These are phyloP conservation scores for Prionailurus viverrinus DNA, from an alignment of 2,113 vertebrate species.

Conservation along the genomic window DNA sequence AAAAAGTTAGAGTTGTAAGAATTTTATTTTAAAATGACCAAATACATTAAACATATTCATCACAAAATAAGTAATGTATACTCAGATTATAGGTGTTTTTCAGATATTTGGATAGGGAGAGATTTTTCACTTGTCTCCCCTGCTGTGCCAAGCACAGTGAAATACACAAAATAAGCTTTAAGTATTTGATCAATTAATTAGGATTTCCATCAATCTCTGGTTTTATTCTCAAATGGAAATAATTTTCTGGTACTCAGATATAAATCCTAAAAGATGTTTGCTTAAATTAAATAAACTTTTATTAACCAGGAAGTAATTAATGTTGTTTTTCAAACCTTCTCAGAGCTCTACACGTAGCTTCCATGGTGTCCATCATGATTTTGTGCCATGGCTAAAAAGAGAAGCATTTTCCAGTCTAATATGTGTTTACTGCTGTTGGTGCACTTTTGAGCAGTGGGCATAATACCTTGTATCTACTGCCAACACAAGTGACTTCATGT, in stretches of 20 bases:
- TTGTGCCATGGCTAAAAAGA: slow-evolving; percentile 84
- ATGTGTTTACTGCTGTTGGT: slow-evolving; percentile 78
- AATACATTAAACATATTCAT: slow-evolving; percentile 37
- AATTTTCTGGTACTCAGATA: slow-evolving; percentile 21
- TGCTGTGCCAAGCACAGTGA: neutral
- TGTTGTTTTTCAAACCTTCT: slow-evolving; percentile 53
- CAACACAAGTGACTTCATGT: slow-evolving; percentile 82
- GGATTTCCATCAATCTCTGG: slow-evolving; percentile 21
- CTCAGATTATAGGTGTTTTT: slow-evolving; percentile 10
- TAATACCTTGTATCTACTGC: slow-evolving; percentile 77
- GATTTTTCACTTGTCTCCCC: slow-evolving; percentile 36
- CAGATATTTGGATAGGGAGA: neutral
- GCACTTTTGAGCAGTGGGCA: slow-evolving; percentile 81
- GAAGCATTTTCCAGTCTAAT: slow-evolving; percentile 88
- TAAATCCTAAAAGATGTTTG: slow-evolving; percentile 49
- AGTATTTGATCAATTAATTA: slow-evolving; percentile 30
- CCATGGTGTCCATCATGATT: neutral
- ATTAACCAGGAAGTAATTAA: slow-evolving; percentile 53
- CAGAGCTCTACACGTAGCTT: neutral
- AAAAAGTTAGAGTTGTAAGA: slow-evolving; percentile 16
- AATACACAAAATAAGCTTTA: neutral
- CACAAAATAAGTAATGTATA: slow-evolving; percentile 46
- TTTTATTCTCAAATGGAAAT: slow-evolving; percentile 59
- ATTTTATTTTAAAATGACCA: slow-evolving; percentile 57
- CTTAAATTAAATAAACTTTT: slow-evolving; percentile 34